phyloP scores from a whole-genome alignment of 2,888 invertebrate species.

The Caenorhabditis sp. region DNA sequence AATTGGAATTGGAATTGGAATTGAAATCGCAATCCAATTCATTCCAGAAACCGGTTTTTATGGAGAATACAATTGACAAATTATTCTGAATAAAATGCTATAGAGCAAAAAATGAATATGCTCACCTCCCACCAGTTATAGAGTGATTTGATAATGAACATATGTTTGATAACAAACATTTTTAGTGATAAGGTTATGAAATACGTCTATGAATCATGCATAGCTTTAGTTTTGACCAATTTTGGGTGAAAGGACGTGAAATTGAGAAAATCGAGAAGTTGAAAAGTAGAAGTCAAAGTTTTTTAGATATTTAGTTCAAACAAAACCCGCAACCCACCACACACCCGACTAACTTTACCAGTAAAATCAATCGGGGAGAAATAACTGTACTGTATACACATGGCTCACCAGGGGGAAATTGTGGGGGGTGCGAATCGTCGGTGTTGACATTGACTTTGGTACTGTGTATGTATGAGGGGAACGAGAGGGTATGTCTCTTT shows the following conservation, averaged over 20 bases:
- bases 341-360: not conserved
- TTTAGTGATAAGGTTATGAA: slow-evolving; percentile 10
- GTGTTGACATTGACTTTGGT: slow-evolving; percentile 61
- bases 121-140: no score
- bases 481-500: not conserved
- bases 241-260: slow-evolving; percentile 1
- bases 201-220: slow-evolving; percentile 4
- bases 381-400: slow-evolving; percentile 59
- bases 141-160: no score
- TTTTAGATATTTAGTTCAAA: slow-evolving; percentile 55
- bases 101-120: no score
- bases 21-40: no score
- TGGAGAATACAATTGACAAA: no score
- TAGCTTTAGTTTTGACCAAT: not conserved
- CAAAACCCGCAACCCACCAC: slow-evolving; percentile 25
- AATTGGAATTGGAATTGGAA: not conserved
- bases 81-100: no score
- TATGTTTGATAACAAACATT: no score
- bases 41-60: slow-evolving; percentile 4
- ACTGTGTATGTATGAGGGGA: slow-evolving; percentile 34
- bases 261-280: slow-evolving; percentile 30
- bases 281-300: not conserved
- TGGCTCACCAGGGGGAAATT: slow-evolving; percentile 27
- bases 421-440: slow-evolving; percentile 46
- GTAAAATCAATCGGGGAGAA: slow-evolving; percentile 3